Percentiles rank a stretch among this genome's conserved stretches.
Evolutionary conservation across 2,888 invertebrate genomes (phyloP).

Genomic region (Disparrhopalites patrizii): DNA sequence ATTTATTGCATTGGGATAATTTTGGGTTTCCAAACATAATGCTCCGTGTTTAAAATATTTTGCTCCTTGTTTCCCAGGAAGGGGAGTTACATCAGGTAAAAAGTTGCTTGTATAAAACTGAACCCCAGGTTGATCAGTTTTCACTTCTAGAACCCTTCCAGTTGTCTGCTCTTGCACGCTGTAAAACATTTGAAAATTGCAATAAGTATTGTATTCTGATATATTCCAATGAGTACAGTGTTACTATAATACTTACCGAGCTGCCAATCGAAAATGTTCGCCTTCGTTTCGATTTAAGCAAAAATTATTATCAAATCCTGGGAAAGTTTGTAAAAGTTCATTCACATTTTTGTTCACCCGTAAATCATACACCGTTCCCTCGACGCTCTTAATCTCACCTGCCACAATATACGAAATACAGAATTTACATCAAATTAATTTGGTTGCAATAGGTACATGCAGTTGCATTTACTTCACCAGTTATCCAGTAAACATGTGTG

Average conservation of each 20-base stretch:
- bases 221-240: too few species aligned
- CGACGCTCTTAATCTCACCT: conserved; percentile 69
- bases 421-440: not conserved
- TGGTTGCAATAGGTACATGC: not conserved
- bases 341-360: conserved; percentile 63
- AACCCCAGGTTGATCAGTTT: conserved; percentile 82
- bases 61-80: conserved; percentile 67
- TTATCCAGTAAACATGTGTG: too few species aligned
- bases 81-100: conserved; percentile 58
- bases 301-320: conserved; percentile 80
- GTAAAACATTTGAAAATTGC: conserved; percentile 6
- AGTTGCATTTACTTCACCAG: not conserved
- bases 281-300: conserved; percentile 59
- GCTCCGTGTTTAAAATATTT: conserved; percentile 71
- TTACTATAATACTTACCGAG: conserved; percentile 15
- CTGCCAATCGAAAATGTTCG: conserved; percentile 14
- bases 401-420: conserved; percentile 35
- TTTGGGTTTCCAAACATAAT: conserved; percentile 86
- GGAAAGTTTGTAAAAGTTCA: conserved; percentile 63
- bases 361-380: conserved; percentile 70
- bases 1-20: conserved; percentile 85
- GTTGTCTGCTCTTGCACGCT: conserved; percentile 64
- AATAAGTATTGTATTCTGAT: too few species aligned
- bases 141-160: conserved; percentile 73
- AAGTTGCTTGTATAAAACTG: conserved; percentile 83